Conservation (phyloP, 2,113 vertebrate species). For the Ceyx melanurus region DNA sequence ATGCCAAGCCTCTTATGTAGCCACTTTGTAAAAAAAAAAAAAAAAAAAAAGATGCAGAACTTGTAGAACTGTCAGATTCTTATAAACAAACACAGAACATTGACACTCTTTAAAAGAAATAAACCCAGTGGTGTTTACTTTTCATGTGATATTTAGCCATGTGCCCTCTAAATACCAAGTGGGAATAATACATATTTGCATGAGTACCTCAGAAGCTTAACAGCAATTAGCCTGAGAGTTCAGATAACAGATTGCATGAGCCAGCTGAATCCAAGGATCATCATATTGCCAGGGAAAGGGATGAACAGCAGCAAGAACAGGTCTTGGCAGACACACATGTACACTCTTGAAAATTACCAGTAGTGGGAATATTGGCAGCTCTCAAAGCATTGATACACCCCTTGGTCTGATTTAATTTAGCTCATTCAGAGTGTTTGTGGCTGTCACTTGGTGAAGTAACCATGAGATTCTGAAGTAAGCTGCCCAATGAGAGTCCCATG, state of each 20-base stretch:
- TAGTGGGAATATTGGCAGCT: neutral
- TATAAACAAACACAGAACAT: conserved; percentile 19
- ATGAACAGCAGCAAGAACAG: neutral
- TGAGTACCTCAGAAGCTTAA: neutral
- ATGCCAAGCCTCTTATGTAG: neutral
- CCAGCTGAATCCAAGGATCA: neutral
- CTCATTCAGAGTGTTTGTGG: neutral
- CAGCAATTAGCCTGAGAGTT: neutral
- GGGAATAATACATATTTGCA: neutral
- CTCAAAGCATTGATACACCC: neutral
- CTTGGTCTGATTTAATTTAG: neutral
- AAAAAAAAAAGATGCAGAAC: neutral
- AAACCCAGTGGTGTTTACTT: conserved; percentile 6
- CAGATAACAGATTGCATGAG: neutral
- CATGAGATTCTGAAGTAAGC: neutral
- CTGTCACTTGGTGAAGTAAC: neutral
- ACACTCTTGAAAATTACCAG: neutral
- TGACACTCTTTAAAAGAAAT: conserved; percentile 20
- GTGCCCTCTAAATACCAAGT: neutral
- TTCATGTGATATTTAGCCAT: neutral
- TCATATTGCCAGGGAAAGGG: neutral
- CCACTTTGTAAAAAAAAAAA: neutral
- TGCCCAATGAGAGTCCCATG: neutral
- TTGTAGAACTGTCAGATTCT: neutral
- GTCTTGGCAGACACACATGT: neutral